Evolutionary conservation across 2,797 vertebrate species (phyloP).

Genomic region (Tamandua tetradactyla): DNA sequence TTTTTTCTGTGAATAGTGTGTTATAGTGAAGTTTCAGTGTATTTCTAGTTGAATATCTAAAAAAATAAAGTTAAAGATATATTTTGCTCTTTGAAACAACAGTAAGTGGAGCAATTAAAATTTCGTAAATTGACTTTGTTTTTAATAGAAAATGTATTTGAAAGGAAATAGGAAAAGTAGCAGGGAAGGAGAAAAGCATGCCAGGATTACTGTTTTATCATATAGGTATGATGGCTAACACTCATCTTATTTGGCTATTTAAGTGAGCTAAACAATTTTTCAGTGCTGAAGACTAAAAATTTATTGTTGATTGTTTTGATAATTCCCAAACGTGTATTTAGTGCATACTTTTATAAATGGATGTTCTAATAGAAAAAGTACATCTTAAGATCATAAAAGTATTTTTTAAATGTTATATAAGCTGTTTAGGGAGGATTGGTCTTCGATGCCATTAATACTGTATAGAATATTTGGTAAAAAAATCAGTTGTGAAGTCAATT

Average conservation of each 20-base stretch:
- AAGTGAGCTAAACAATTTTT: not conserved
- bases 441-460: not conserved
- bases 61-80: not conserved
- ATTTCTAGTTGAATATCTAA: not conserved
- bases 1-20: not conserved
- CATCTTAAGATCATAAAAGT: not conserved
- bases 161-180: not conserved
- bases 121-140: not conserved
- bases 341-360: not conserved
- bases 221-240: not conserved
- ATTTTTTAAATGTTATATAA: not conserved
- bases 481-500: not conserved
- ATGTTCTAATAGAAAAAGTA: not conserved
- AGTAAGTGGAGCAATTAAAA: not conserved
- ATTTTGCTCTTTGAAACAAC: not conserved
- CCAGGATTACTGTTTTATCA: not conserved
- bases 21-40: not conserved
- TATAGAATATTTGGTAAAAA: conserved; percentile 12
- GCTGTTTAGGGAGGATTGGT: not conserved
- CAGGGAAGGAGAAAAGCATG: not conserved
- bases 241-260: not conserved
- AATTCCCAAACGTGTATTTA: not conserved
- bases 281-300: not conserved
- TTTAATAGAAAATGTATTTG: not conserved
- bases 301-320: not conserved